Conservation (phyloP, 2,797 vertebrate species). For the Momotus momota region DNA sequence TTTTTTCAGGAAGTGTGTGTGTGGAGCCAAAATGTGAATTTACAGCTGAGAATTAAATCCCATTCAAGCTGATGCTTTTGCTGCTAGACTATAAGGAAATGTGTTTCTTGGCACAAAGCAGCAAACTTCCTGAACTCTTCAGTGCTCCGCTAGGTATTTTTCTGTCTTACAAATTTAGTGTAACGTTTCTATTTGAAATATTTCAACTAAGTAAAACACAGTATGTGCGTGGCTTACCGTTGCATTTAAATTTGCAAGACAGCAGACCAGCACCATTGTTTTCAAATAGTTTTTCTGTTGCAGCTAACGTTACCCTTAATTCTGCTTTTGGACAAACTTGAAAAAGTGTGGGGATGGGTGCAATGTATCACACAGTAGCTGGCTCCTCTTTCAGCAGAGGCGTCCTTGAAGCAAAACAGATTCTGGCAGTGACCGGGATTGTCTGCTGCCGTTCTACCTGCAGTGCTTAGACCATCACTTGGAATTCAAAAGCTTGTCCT, state of each 20-base stretch:
- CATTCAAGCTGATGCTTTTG: neutral
- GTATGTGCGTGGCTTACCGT: neutral
- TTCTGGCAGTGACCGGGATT: neutral
- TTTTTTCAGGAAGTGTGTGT: neutral
- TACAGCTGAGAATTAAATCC: neutral
- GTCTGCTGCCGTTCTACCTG: neutral
- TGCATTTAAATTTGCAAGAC: conserved; percentile 11
- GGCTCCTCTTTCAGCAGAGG: neutral
- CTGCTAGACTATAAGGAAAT: conserved; percentile 11
- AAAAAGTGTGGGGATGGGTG: neutral
- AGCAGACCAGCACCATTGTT: neutral
- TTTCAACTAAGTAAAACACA: neutral
- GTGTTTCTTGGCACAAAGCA: conserved; percentile 7
- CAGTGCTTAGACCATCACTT: neutral
- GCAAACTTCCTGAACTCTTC: neutral
- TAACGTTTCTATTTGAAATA: neutral
- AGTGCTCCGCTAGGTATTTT: neutral
- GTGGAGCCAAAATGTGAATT: conserved; percentile 41
- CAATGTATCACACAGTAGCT: neutral
- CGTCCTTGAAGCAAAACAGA: neutral
- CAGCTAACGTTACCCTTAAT: neutral
- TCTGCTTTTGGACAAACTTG: conserved; percentile 20
- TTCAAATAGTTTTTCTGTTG: conserved; percentile 5
- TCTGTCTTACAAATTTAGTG: neutral
- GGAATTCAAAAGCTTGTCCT: neutral